Percentiles rank a stretch among this genome's conserved stretches.
Evolutionary conservation across 92 coral and sea anemone species (phyloP).

Genomic region (Palythoa heliodiscus): DNA sequence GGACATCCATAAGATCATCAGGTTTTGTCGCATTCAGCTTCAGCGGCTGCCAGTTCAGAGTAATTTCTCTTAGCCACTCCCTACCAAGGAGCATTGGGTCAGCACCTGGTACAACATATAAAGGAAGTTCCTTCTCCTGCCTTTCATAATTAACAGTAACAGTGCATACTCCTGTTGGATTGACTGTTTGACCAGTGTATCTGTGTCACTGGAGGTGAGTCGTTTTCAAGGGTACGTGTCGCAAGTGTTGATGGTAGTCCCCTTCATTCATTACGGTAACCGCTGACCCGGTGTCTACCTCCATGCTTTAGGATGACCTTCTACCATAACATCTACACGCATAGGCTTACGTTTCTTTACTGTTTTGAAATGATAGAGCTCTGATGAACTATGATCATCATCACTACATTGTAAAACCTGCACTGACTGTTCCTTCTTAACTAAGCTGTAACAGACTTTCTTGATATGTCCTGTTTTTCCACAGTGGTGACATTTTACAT

Average conservation of each 20-base stretch:
- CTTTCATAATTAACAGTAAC: constrained; percentile 23
- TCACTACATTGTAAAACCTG: constrained; percentile 2
- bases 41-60: constrained; percentile 30
- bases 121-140: not conserved
- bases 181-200: constrained; percentile 61
- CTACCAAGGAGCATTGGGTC: constrained; percentile 29
- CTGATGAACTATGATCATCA: not conserved
- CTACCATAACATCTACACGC: constrained; percentile 38
- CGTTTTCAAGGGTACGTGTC: constrained; percentile 30
- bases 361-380: constrained; percentile 36
- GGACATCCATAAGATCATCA: not conserved
- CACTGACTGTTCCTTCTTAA: not conserved
- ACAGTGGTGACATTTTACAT: not conserved
- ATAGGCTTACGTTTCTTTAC: constrained; percentile 42
- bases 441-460: not conserved
- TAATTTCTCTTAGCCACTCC: constrained; percentile 20
- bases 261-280: constrained; percentile 50
- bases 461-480: not conserved
- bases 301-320: constrained; percentile 29
- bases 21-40: not conserved
- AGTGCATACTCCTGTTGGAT: constrained; percentile 37
- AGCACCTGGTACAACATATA: constrained; percentile 22
- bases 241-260: not conserved
- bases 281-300: constrained; percentile 54
- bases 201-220: constrained; percentile 53